phyloP scores from a whole-genome alignment of 2,113 vertebrate genomes.

The Pluvialis apricaria region DNA sequence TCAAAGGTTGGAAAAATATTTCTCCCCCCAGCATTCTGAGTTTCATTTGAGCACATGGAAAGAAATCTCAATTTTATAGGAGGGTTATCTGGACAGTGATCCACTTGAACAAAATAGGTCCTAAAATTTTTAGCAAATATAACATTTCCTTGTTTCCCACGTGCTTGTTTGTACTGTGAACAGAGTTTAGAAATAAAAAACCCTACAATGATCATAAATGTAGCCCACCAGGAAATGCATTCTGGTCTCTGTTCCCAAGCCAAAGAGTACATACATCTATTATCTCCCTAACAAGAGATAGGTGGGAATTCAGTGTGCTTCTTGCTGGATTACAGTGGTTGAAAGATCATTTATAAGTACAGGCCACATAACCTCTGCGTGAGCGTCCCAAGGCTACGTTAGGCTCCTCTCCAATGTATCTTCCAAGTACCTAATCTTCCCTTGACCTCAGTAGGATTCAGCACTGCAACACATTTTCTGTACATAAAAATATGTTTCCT shows the following conservation, averaged over 20 bases:
- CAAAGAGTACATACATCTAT: fast-evolving
- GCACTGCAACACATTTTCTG: neutral
- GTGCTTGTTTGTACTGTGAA: neutral
- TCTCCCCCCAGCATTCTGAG: neutral
- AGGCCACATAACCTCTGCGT: neutral
- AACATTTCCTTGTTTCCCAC: neutral
- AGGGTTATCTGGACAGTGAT: neutral
- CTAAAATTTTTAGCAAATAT: neutral
- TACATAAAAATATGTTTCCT: neutral
- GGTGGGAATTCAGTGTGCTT: neutral
- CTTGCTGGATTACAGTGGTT: neutral
- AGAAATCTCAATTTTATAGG: neutral
- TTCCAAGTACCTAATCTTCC: neutral
- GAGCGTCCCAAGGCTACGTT: neutral
- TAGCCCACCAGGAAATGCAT: neutral
- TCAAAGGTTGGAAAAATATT: neutral
- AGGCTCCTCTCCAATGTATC: neutral
- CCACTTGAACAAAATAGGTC: neutral
- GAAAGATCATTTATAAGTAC: neutral
- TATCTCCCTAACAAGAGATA: neutral
- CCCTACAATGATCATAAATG: neutral
- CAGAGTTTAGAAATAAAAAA: neutral
- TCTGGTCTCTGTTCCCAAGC: neutral
- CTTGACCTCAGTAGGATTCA: neutral
- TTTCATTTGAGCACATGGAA: neutral